These are phyloP conservation scores for Nemoura dubitans DNA, from an alignment of 2,888 invertebrate species.

Conservation along the genomic window DNA sequence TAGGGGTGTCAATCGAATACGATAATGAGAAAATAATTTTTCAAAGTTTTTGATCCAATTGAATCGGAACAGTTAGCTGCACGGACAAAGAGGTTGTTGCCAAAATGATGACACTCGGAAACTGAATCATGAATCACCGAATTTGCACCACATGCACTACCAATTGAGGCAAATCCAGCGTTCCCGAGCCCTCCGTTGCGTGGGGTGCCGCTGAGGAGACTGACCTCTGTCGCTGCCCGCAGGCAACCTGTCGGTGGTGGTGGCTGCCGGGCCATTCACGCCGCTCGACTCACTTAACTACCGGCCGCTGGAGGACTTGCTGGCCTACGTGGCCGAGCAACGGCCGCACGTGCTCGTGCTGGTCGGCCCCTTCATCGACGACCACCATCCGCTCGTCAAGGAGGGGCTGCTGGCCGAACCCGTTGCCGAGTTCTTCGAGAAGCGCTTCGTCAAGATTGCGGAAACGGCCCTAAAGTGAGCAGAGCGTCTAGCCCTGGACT, in stretches of 20 bases:
- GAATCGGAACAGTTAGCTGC: too few species aligned
- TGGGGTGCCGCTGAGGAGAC: too few species aligned
- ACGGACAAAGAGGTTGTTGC: too few species aligned
- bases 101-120: background rate
- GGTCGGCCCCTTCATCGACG: conserved; percentile 86
- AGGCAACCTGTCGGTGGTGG: conserved; percentile 72
- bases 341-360: conserved; percentile 84
- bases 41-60: too few species aligned
- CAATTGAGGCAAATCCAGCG: conserved; percentile 17
- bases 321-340: conserved; percentile 71
- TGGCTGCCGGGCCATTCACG: conserved; percentile 87
- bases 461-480: background rate
- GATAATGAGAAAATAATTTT: too few species aligned
- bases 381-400: conserved; percentile 69
- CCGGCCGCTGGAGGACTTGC: conserved; percentile 82
- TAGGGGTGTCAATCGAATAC: too few species aligned
- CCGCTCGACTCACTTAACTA: conserved; percentile 78
- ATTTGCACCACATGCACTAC: background rate
- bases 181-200: too few species aligned
- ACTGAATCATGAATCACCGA: conserved; percentile 5
- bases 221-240: conserved; percentile 2
- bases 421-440: conserved; percentile 79
- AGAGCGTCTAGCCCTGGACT: too few species aligned
- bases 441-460: conserved; percentile 64
- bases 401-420: conserved; percentile 71